These are phyloP conservation scores for Acleris laterana DNA, from an alignment of 2,888 invertebrate species.

Conservation along the genomic window DNA sequence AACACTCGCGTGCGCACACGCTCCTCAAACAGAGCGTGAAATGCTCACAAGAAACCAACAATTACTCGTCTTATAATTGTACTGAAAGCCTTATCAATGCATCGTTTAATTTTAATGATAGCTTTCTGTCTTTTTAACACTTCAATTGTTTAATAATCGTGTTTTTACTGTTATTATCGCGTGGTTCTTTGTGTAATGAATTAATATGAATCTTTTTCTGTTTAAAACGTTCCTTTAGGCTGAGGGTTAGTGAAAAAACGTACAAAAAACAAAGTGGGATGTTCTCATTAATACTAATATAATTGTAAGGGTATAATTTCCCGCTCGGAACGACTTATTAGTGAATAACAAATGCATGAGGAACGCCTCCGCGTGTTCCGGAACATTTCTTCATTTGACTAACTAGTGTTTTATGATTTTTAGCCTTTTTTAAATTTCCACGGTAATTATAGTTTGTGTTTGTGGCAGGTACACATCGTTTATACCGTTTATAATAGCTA, in stretches of 20 bases:
- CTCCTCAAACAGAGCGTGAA: slow-evolving; percentile 62
- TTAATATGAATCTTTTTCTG: slow-evolving; percentile 27
- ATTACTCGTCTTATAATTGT: slow-evolving; percentile 47
- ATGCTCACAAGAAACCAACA: slow-evolving; percentile 63
- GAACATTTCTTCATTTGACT: slow-evolving; percentile 77
- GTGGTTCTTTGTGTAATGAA: slow-evolving; percentile 21
- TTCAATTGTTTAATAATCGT: slow-evolving; percentile 51
- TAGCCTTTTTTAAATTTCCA: slow-evolving; percentile 58
- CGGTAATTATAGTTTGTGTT: slow-evolving; percentile 71
- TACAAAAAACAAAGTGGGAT: slow-evolving; percentile 62
- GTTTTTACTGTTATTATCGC: slow-evolving; percentile 43
- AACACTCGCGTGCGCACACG: slow-evolving; percentile 30
- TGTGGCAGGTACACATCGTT: slow-evolving; percentile 30
- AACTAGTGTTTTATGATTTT: slow-evolving; percentile 55
- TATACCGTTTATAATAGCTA: slow-evolving; percentile 3
- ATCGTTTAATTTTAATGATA: slow-evolving; percentile 53
- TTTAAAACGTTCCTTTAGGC: slow-evolving; percentile 23
- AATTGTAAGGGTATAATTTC: slow-evolving; percentile 79
- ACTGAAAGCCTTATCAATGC: slow-evolving; percentile 42
- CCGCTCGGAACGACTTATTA: slow-evolving; percentile 80
- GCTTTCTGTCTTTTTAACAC: slow-evolving; percentile 53
- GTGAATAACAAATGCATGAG: slow-evolving; percentile 80
- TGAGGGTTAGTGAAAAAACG: slow-evolving; percentile 44
- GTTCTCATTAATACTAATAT: slow-evolving; percentile 80
- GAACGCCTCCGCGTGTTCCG: slow-evolving; percentile 70